Percentiles rank a stretch among this genome's conserved stretches.
phyloP scores from a whole-genome alignment of 2,113 vertebrate species.

The Corydoras maculifer region DNA sequence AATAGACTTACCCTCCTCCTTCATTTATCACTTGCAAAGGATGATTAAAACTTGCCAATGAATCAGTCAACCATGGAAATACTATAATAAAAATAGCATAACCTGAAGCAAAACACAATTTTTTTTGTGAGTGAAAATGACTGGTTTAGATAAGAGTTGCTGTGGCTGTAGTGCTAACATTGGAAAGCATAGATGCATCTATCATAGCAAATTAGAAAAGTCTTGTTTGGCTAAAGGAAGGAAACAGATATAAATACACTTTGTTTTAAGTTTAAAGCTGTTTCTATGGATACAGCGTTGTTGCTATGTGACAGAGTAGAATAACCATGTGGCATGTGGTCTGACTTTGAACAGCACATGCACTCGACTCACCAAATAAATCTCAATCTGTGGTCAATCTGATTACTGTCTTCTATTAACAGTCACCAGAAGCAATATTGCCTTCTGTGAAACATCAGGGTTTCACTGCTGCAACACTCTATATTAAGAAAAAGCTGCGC shows the following conservation, averaged over 20 bases:
- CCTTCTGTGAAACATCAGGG: conserved; percentile 17
- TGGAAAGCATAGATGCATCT: not conserved
- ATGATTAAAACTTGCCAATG: not conserved
- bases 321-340: conserved; percentile 35
- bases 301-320: conserved; percentile 57
- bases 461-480: conserved; percentile 1
- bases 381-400: conserved; percentile 29
- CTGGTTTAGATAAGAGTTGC: not conserved
- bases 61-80: conserved; percentile 3
- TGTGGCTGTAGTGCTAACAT: not conserved
- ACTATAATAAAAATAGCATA: not conserved
- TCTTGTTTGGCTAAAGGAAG: conserved; percentile 12
- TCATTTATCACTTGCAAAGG: not conserved
- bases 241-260: conserved; percentile 46
- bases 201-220: conserved; percentile 33
- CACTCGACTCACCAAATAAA: conserved; percentile 7
- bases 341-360: conserved; percentile 22
- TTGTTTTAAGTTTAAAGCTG: conserved; percentile 54
- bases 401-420: conserved; percentile 24
- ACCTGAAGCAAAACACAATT: not conserved
- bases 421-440: conserved; percentile 20
- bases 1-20: conserved; percentile 2
- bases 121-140: not conserved
- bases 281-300: conserved; percentile 59
- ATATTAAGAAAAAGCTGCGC: not conserved